Percentiles rank a stretch among this genome's conserved stretches.
phyloP scores from a whole-genome alignment of 2,888 invertebrate genomes.

The Heliothis peltigera region DNA sequence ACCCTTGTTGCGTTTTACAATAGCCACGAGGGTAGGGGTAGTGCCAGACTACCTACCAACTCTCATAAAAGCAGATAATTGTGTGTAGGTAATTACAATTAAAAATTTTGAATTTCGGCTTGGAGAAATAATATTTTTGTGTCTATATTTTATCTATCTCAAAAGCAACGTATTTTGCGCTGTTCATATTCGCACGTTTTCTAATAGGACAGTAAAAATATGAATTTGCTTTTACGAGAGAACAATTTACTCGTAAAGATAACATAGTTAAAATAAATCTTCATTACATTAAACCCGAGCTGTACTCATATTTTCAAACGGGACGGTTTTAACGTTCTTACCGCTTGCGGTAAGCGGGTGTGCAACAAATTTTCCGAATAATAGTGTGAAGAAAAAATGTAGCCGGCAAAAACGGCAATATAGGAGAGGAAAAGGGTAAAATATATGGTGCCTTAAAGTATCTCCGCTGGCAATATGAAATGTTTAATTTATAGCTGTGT shows the following conservation, averaged over 20 bases:
- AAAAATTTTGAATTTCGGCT: conserved; percentile 30
- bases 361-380: conserved; percentile 81
- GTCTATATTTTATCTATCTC: conserved; percentile 5
- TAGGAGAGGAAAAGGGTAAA: conserved; percentile 65
- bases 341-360: conserved; percentile 80
- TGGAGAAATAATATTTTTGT: conserved; percentile 6
- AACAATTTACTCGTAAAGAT: conserved; percentile 73
- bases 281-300: conserved; percentile 80
- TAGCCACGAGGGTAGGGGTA: conserved; percentile 68
- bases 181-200: conserved; percentile 22
- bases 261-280: conserved; percentile 83
- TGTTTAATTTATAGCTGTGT: conserved; percentile 69
- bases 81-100: conserved; percentile 40
- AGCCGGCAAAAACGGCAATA: conserved; percentile 66
- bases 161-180: conserved; percentile 22
- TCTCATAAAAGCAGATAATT: conserved; percentile 57
- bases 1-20: conserved; percentile 85
- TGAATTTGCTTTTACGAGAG: conserved; percentile 58
- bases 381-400: conserved; percentile 74
- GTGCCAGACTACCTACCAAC: conserved; percentile 55
- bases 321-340: conserved; percentile 81
- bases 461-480: conserved; percentile 63
- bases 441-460: conserved; percentile 70
- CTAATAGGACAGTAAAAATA: conserved; percentile 54
- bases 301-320: conserved; percentile 82